These are phyloP conservation scores for Hemicentrotus pulcherrimus DNA, from an alignment of 35 echinoderm and acorn worm species.

Conservation along the genomic window DNA sequence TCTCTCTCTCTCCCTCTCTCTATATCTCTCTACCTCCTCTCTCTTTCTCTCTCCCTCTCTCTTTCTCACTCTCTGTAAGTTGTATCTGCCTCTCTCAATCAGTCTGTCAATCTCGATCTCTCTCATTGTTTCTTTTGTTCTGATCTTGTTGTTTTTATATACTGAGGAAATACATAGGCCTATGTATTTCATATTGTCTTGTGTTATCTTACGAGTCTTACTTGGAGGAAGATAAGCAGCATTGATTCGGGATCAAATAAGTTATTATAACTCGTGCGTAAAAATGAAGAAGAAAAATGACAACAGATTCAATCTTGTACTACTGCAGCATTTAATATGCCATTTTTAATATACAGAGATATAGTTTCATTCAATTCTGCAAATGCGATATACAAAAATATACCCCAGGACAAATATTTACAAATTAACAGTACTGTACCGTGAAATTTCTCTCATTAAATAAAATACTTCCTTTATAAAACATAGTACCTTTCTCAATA, in stretches of 20 bases:
- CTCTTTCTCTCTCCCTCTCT: neutral
- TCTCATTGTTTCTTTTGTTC: no score
- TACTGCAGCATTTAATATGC: neutral
- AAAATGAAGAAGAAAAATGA: neutral
- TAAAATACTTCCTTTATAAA: neutral
- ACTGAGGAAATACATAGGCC: no score
- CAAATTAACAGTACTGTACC: neutral
- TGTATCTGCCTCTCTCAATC: no score
- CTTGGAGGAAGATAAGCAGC: no score
- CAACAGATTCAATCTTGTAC: neutral
- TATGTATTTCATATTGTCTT: no score
- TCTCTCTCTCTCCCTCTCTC: neutral
- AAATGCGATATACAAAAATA: constrained; percentile 8
- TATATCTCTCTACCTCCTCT: neutral
- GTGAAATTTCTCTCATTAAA: neutral
- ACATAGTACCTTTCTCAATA: neutral
- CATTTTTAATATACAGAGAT: neutral
- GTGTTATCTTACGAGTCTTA: no score
- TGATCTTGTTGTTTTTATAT: no score
- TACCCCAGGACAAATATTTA: neutral
- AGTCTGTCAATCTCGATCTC: no score
- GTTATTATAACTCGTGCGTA: neutral
- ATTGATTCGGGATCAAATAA: no score
- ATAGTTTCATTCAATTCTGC: neutral
- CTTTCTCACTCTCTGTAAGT: neutral